A percentile compares a stretch with the other conserved stretches of the same genome.
These are phyloP conservation scores for Hylyphantes graminicola DNA, from an alignment of 1,140 invertebrate genomes.

Conservation along the genomic window DNA sequence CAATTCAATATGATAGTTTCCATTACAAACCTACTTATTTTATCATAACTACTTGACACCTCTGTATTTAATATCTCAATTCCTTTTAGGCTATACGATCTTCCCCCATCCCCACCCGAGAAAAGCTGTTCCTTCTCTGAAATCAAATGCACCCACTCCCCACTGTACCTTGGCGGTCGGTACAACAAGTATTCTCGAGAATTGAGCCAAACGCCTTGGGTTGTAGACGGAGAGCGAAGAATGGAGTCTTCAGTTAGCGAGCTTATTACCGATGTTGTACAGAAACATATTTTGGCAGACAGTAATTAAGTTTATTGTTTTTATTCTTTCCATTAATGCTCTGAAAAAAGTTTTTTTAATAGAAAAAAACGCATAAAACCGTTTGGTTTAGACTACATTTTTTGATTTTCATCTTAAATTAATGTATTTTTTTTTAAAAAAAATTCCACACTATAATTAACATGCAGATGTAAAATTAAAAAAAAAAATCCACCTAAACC, in stretches of 20 bases:
- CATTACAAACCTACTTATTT: constrained; percentile 2
- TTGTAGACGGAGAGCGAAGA: constrained; percentile 83
- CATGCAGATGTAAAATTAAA: too few species aligned
- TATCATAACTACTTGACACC: neutral
- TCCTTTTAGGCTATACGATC: constrained; percentile 21
- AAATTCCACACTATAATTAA: too few species aligned
- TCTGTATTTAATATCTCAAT: too few species aligned
- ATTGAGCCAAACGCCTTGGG: constrained; percentile 94
- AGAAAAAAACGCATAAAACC: too few species aligned
- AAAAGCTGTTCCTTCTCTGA: constrained; percentile 60
- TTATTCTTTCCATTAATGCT: too few species aligned
- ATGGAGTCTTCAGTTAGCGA: constrained; percentile 91
- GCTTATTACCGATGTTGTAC: constrained; percentile 77
- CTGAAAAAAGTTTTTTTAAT: too few species aligned
- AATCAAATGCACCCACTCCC: constrained; percentile 64
- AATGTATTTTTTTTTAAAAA: too few species aligned
- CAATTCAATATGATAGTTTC: too few species aligned
- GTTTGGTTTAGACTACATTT: too few species aligned
- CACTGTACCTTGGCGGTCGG: constrained; percentile 68
- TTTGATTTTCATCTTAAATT: too few species aligned
- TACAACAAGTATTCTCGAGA: constrained; percentile 90
- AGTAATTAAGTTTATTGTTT: too few species aligned
- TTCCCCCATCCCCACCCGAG: constrained; percentile 55
- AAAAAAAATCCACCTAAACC: too few species aligned
- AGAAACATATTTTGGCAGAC: constrained; percentile 71